phyloP scores from a whole-genome alignment of 2,888 invertebrate species.

The Nycteola revayana region DNA sequence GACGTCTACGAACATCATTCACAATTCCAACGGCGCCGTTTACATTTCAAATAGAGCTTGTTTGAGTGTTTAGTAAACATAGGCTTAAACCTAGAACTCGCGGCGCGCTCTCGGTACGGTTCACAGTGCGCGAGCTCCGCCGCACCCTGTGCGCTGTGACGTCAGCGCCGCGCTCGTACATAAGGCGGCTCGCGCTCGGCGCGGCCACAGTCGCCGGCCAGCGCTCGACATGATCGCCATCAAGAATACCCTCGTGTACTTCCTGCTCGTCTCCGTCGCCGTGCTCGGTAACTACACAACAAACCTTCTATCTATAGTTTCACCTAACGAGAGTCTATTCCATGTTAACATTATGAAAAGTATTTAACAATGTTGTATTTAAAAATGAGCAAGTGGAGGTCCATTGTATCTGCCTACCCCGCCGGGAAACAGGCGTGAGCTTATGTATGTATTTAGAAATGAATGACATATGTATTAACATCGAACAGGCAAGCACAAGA shows the following conservation, averaged over 20 bases:
- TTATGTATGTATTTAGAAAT: no score
- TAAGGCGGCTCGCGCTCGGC: constrained; percentile 28
- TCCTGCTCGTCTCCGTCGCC: constrained; percentile 50
- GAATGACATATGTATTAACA: no score
- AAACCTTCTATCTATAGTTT: no score
- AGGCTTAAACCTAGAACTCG: not conserved
- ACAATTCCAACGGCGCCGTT: no score
- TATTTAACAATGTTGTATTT: no score
- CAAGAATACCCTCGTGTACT: constrained; percentile 46
- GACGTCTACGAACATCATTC: no score
- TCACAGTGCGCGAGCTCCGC: not conserved
- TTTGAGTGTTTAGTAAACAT: constrained; percentile 21
- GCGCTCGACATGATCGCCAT: constrained; percentile 36
- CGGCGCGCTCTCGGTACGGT: not conserved
- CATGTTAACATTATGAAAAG: no score
- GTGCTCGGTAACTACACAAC: constrained; percentile 48
- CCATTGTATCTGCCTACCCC: no score
- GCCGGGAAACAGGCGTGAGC: no score
- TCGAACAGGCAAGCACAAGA: constrained; percentile 65
- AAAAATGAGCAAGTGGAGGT: no score
- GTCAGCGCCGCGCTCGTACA: constrained; percentile 37
- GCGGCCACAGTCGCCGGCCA: constrained; percentile 12
- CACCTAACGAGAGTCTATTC: no score
- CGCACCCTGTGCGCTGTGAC: constrained; percentile 27
- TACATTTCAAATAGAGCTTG: no score